Evolutionary conservation across 2,113 vertebrate species (phyloP).

Genomic region (Silurus glanis): DNA sequence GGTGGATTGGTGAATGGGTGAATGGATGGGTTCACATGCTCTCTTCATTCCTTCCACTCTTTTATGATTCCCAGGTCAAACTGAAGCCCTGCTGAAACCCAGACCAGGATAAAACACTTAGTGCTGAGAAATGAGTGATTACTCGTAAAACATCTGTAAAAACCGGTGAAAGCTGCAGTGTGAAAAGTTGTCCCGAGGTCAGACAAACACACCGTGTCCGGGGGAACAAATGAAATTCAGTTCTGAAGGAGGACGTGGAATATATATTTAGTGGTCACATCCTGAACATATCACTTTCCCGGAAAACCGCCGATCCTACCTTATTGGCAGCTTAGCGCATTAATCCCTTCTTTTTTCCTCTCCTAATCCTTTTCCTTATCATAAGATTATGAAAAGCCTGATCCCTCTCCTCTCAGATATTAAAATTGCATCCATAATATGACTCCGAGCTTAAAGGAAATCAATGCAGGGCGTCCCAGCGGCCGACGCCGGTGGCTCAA

Average conservation of each 20-base stretch:
- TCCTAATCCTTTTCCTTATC: conserved; percentile 78
- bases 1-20: neutral
- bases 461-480: conserved; percentile 51
- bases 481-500: conserved; percentile 58
- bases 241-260: conserved; percentile 62
- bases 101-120: neutral
- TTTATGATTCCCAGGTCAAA: neutral
- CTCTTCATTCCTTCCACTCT: neutral
- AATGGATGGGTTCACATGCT: neutral
- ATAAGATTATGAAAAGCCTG: conserved; percentile 79
- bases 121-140: neutral
- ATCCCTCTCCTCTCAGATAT: conserved; percentile 76
- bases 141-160: neutral
- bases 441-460: conserved; percentile 71
- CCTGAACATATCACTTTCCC: conserved; percentile 70
- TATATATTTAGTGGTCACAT: conserved; percentile 59
- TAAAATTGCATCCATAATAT: conserved; percentile 77
- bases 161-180: conserved; percentile 19
- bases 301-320: conserved; percentile 72
- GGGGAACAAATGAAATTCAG: conserved; percentile 59
- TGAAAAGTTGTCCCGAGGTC: conserved; percentile 36
- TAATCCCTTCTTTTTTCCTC: conserved; percentile 80
- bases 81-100: neutral
- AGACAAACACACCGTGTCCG: conserved; percentile 43
- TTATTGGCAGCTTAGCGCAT: conserved; percentile 81